Evolutionary conservation across 2,888 invertebrate genomes (phyloP), one percentile per base, ranked within the genome.

Genomic region (Drosophila borborema): DNA sequence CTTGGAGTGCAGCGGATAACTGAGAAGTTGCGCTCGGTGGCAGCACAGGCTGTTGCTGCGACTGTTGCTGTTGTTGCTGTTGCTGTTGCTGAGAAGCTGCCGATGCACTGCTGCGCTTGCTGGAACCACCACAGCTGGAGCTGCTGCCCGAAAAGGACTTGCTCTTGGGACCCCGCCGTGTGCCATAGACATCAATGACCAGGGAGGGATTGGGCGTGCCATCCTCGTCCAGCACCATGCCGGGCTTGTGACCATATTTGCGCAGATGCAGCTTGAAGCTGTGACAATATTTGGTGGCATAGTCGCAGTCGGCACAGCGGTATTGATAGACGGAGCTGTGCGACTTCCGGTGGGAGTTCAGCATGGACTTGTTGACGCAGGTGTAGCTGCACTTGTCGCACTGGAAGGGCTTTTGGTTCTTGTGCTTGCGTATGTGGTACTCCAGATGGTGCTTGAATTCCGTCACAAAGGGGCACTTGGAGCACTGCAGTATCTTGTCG

Each of bases 361-460:
- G 94, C 99, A 99, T 99, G 0, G 99, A 99, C 92, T 99, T 98
- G 94, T 98, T 99, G n/a, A 99, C 98, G 92, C 99, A 99, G 0
- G 96, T 95, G 90, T 98, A 98, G 20, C 95, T 94, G 92, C 99
- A 99, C 91, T 97, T 96, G 74, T 95, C 95, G 93, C 99, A 99
- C 92, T 97, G 97, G 94, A 97, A 99, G 2, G 99, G 99, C 92
- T 99, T 99, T 0, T 97, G 96, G 45, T 98, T 98, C 86, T 96
- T 95, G 93, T 99, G 99, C 92, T 99, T 99, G 49, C 98, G 95
- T 92, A 99, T 95, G 92, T 99, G 99, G 90, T 99, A 99, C 92
- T 99, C 99, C 70, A 99, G 94, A 86, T 99, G 99, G 92, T 99
- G 99, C 91, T 99, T 99, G 94, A 98, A 98, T 92, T 99, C 99